A percentile compares a stretch with the other conserved stretches of the same genome.
These are phyloP conservation scores for Dorcus hopei DNA, from an alignment of 2,888 invertebrate genomes.

Conservation along the genomic window DNA sequence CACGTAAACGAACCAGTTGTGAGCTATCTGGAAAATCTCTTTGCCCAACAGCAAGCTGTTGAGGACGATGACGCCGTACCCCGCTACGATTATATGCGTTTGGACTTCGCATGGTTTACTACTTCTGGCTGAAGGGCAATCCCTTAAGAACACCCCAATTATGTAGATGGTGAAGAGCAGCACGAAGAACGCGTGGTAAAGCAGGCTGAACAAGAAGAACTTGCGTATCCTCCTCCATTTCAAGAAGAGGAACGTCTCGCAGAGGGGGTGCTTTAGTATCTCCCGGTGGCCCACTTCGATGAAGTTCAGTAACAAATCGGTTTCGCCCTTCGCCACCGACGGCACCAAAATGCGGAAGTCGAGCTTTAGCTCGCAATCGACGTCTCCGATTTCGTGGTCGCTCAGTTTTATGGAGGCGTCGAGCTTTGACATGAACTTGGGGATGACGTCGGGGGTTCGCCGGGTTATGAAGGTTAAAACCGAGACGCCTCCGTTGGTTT, in stretches of 20 bases:
- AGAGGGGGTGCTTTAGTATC: conserved; percentile 77
- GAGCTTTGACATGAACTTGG: conserved; percentile 62
- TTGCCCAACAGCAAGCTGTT: conserved; percentile 66
- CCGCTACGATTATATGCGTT: conserved; percentile 39
- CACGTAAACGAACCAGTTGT: conserved; percentile 69
- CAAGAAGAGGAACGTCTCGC: conserved; percentile 78
- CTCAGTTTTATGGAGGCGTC: conserved; percentile 74
- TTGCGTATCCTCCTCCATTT: conserved; percentile 82
- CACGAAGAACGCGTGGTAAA: conserved; percentile 75
- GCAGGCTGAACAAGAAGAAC: conserved; percentile 74
- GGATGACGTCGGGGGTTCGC: conserved; percentile 79
- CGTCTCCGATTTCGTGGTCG: conserved; percentile 82
- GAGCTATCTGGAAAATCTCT: conserved; percentile 75
- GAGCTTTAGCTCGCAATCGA: conserved; percentile 77
- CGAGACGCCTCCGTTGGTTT: conserved; percentile 78
- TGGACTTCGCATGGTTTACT: conserved; percentile 33
- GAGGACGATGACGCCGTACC: conserved; percentile 61
- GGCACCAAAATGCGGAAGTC: conserved; percentile 65
- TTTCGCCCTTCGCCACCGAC: conserved; percentile 62
- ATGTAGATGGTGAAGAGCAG: conserved; percentile 71
- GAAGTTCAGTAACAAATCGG: conserved; percentile 66
- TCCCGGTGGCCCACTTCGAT: conserved; percentile 79
- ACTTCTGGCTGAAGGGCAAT: conserved; percentile 38
- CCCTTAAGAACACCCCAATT: conserved; percentile 59
- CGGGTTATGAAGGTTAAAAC: conserved; percentile 78